Evolutionary conservation across 2,888 invertebrate genomes (phyloP).

Genomic region (Aleiodes testaceus): DNA sequence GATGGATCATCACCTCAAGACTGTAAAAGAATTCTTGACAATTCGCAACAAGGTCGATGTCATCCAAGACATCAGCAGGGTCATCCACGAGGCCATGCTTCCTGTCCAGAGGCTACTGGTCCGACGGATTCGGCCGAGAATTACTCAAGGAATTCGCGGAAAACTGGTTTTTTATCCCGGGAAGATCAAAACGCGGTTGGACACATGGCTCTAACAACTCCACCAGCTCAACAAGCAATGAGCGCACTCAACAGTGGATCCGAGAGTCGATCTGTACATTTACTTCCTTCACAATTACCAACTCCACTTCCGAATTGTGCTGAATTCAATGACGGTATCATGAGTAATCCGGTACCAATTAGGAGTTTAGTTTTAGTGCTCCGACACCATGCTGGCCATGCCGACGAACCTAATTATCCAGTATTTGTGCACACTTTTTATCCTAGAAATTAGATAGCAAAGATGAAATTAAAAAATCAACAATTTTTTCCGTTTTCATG

Average conservation of each 20-base stretch:
- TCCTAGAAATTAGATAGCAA: conserved; percentile 44
- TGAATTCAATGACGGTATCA: conserved; percentile 44
- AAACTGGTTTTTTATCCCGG: conserved; percentile 58
- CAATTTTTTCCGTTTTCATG: conserved; percentile 3
- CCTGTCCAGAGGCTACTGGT: conserved; percentile 44
- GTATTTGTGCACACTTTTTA: conserved; percentile 63
- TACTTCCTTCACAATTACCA: conserved; percentile 28
- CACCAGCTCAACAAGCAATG: conserved; percentile 49
- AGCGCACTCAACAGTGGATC: conserved; percentile 48
- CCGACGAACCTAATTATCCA: conserved; percentile 49
- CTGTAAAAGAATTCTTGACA: conserved; percentile 53
- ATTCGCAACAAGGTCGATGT: conserved; percentile 54
- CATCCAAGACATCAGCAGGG: conserved; percentile 47
- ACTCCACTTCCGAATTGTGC: conserved; percentile 51
- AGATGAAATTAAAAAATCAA: neutral
- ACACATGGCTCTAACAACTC: conserved; percentile 50
- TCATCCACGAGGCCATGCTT: conserved; percentile 63
- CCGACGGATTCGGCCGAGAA: conserved; percentile 57
- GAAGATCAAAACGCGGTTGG: conserved; percentile 56
- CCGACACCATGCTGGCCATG: conserved; percentile 51
- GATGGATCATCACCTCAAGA: conserved; percentile 48
- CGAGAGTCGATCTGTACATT: neutral
- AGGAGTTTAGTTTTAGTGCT: conserved; percentile 53
- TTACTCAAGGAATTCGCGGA: conserved; percentile 52
- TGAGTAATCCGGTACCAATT: conserved; percentile 35